Percentiles rank a stretch among this genome's conserved stretches.
These are phyloP conservation scores for Lagodon rhomboides DNA, from an alignment of 2,797 vertebrate genomes.

Conservation along the genomic window DNA sequence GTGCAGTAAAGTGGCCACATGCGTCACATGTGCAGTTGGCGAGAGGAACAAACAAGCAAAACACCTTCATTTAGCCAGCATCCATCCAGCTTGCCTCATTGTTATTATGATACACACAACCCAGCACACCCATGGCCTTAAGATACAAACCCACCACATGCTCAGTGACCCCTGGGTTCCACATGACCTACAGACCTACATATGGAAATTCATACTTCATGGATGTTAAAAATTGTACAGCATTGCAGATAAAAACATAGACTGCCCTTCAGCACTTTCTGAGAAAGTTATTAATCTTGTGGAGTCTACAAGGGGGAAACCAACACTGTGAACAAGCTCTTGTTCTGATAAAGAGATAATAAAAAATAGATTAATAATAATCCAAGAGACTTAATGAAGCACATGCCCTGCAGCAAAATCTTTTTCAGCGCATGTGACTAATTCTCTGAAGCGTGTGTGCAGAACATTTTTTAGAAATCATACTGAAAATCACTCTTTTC, in stretches of 20 bases:
- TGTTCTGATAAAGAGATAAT: conserved; percentile 31
- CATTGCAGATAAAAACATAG: neutral
- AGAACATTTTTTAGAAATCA: conserved; percentile 24
- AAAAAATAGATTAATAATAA: conserved; percentile 61
- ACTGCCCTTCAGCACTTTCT: conserved; percentile 9
- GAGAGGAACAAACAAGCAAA: conserved; percentile 63
- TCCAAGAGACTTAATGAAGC: conserved; percentile 58
- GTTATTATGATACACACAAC: conserved; percentile 68
- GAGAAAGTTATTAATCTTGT: conserved; percentile 25
- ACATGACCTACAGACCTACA: conserved; percentile 70
- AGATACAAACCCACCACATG: conserved; percentile 61
- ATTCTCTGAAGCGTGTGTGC: conserved; percentile 15
- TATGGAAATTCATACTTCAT: conserved; percentile 44
- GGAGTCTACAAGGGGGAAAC: neutral
- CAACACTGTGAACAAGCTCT: conserved; percentile 15
- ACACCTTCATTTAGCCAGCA: conserved; percentile 70
- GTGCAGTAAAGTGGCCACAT: conserved; percentile 51
- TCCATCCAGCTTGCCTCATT: conserved; percentile 41
- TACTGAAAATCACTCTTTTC: conserved; percentile 18
- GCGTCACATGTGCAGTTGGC: conserved; percentile 65
- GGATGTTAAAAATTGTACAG: conserved; percentile 8
- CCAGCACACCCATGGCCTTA: conserved; percentile 31
- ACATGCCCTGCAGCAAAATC: conserved; percentile 47
- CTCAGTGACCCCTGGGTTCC: conserved; percentile 47
- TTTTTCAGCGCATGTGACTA: conserved; percentile 48